Percentiles rank a stretch among this genome's conserved stretches.
Evolutionary conservation across 2,113 vertebrate species (phyloP).

Genomic region (Suricata suricatta): DNA sequence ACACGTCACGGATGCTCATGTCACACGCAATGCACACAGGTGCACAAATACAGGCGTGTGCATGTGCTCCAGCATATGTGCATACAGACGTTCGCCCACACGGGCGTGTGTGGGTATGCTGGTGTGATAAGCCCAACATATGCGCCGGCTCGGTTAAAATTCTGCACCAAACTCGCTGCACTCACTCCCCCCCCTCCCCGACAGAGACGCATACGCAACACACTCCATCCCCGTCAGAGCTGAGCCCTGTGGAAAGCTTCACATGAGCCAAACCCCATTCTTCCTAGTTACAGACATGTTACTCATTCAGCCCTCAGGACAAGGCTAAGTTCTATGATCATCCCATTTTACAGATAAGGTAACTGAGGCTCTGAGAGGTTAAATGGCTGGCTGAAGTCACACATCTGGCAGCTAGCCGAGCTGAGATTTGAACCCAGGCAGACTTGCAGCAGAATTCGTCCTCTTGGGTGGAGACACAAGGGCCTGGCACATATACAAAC

Average conservation of each 20-base stretch:
- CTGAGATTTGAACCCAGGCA: not conserved
- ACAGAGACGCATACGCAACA: not conserved
- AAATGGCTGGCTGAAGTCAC: not conserved
- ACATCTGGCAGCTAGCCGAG: not conserved
- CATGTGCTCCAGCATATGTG: not conserved
- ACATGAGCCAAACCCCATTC: fast-evolving
- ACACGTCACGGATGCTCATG: not conserved
- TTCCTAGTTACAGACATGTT: fast-evolving
- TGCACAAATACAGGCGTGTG: fast-evolving
- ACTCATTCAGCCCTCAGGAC: not conserved
- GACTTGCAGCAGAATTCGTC: not conserved
- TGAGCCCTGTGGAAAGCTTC: not conserved
- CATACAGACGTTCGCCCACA: not conserved
- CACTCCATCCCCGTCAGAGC: not conserved
- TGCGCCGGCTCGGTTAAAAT: not conserved
- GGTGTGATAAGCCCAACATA: no score
- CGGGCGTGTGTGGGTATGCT: fast-evolving
- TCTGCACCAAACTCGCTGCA: not conserved
- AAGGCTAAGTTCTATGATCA: not conserved
- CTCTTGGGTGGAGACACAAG: not conserved
- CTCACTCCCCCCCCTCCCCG: fast-evolving
- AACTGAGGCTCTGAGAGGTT: not conserved
- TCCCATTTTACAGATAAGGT: not conserved
- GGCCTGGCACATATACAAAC: not conserved
- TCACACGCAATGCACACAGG: fast-evolving